Evolutionary conservation across 1,140 invertebrate genomes (phyloP).

Genomic region (Camponotus pennsylvanicus): DNA sequence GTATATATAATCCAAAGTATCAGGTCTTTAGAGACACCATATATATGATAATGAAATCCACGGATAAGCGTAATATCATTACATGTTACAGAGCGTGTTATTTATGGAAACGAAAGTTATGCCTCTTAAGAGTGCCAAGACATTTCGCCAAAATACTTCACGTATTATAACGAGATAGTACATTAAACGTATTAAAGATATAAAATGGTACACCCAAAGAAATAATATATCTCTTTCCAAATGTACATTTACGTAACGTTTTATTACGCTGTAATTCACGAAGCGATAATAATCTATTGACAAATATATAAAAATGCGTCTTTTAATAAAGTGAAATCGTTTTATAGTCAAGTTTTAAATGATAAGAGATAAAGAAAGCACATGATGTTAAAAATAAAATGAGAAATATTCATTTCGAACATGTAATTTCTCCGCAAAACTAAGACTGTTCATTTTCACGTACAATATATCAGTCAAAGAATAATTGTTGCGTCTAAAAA

Average conservation of each 20-base stretch:
- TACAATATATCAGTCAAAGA: neutral
- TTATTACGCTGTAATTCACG: constrained; percentile 54
- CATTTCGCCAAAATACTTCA: constrained; percentile 2
- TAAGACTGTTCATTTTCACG: neutral
- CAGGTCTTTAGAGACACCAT: neutral
- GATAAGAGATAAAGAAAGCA: neutral
- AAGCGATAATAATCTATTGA: constrained; percentile 44
- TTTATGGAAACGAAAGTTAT: constrained; percentile 44
- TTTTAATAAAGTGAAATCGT: constrained; percentile 1
- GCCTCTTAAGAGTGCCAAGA: constrained; percentile 2
- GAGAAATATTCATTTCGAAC: neutral
- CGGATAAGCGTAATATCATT: constrained; percentile 62
- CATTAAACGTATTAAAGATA: constrained; percentile 32
- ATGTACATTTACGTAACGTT: constrained; percentile 47
- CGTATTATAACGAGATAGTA: neutral
- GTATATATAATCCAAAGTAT: neutral
- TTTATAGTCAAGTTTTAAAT: neutral
- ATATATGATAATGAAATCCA: constrained; percentile 53
- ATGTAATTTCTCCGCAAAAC: neutral
- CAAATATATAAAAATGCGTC: constrained; percentile 28
- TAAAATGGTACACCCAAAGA: neutral
- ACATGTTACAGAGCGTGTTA: constrained; percentile 21
- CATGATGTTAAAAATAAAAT: neutral
- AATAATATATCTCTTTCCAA: constrained; percentile 9
- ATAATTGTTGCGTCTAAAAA: neutral